These are phyloP conservation scores for Paracentrotus lividus DNA, from an alignment of 53 echinoderm and acorn worm species.

Conservation along the genomic window DNA sequence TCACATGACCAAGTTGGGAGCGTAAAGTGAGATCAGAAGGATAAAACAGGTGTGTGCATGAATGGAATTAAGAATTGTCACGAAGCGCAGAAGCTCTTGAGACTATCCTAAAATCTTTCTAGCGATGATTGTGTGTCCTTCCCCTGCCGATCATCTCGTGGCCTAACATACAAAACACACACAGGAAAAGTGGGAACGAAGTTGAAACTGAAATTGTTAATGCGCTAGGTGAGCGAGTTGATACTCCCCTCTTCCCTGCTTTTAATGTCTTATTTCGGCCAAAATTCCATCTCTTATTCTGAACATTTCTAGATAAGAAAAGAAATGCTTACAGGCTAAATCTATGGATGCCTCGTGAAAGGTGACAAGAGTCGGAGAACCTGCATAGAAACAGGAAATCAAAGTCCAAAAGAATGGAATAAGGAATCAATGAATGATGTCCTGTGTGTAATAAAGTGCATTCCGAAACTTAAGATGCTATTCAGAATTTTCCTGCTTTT, in stretches of 20 bases:
- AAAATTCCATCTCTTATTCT: conserved; percentile 26
- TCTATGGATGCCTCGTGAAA: conserved; percentile 45
- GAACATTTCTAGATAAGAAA: conserved; percentile 40
- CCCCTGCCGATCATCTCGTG: not conserved
- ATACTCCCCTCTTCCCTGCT: conserved; percentile 51
- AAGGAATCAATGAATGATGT: conserved; percentile 3
- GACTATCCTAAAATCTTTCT: conserved; percentile 23
- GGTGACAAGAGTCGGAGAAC: conserved; percentile 37
- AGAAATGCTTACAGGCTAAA: not conserved
- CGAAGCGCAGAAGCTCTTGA: conserved; percentile 41
- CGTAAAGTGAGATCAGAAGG: conserved; percentile 33
- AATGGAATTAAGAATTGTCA: conserved; percentile 62
- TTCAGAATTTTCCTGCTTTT: not conserved
- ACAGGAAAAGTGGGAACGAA: conserved; percentile 50
- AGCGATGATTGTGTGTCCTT: not conserved
- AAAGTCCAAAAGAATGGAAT: not conserved
- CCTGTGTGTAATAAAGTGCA: not conserved
- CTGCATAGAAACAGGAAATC: conserved; percentile 46
- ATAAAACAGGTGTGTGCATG: conserved; percentile 66
- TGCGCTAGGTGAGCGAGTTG: conserved; percentile 63
- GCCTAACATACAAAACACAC: conserved; percentile 51
- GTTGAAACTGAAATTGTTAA: conserved; percentile 27
- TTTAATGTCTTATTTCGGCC: conserved; percentile 39
- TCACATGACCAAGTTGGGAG: conserved; percentile 63
- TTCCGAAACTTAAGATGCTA: not conserved